Percentiles rank a stretch among this genome's conserved stretches.
Conservation (phyloP, 2,113 vertebrate species). For the Bos indicus region DNA sequence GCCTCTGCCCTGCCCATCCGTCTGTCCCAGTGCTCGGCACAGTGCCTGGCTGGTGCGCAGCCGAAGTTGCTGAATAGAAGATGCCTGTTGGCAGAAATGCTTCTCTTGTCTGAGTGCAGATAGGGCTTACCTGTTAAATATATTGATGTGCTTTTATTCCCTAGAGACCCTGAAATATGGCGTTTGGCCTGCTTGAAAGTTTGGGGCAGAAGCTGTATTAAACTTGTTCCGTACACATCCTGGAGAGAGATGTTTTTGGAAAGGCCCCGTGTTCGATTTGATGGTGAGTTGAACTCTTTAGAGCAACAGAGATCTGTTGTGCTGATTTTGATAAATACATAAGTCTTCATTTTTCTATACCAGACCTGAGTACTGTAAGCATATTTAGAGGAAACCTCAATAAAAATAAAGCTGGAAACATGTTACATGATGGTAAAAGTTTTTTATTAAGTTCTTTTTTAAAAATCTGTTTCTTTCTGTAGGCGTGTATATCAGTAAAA, state of each 20-base stretch:
- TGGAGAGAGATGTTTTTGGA: constrained; percentile 99
- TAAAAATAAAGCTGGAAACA: constrained; percentile 20
- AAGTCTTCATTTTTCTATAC: constrained; percentile 1
- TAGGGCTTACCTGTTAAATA: neutral
- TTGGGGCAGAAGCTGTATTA: constrained; percentile 95
- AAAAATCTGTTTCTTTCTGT: constrained; percentile 2
- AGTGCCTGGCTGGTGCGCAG: neutral
- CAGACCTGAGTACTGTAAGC: neutral
- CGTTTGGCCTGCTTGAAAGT: constrained; percentile 93
- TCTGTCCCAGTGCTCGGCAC: neutral
- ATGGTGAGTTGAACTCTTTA: constrained; percentile 85
- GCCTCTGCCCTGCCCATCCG: neutral
- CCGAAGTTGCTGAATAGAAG: neutral
- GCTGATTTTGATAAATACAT: neutral
- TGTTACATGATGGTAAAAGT: neutral
- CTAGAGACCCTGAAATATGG: constrained; percentile 98
- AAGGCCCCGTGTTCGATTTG: constrained; percentile 94
- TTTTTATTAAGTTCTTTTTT: neutral
- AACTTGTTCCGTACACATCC: constrained; percentile 89
- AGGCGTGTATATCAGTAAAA: constrained; percentile 99
- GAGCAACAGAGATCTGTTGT: neutral
- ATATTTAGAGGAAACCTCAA: constrained; percentile 29
- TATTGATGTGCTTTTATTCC: constrained; percentile 56
- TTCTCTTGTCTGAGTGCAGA: neutral
- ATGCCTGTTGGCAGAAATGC: neutral